These are phyloP conservation scores for Himalopsyche tibetana DNA, from an alignment of 2,888 invertebrate genomes.

Conservation along the genomic window DNA sequence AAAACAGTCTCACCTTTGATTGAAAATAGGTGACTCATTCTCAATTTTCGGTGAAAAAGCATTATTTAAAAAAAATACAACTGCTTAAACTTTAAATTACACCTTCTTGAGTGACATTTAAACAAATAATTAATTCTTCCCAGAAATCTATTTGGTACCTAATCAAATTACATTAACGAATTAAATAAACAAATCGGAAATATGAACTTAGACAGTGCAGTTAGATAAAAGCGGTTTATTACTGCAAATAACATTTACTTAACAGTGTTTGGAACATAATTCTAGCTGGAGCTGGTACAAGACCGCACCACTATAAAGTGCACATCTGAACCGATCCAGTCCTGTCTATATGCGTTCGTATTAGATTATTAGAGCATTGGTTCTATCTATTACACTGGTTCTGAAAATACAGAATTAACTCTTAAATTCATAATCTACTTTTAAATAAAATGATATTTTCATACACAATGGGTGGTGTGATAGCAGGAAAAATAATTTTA, in stretches of 20 bases:
- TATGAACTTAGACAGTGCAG: neutral
- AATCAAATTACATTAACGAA: slow-evolving; percentile 21
- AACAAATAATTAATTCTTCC: neutral
- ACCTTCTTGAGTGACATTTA: too few species aligned
- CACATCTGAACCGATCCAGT: slow-evolving; percentile 37
- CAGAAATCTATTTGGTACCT: neutral
- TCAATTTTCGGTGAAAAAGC: too few species aligned
- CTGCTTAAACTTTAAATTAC: too few species aligned
- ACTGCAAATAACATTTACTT: slow-evolving; percentile 46
- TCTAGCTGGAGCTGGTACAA: slow-evolving; percentile 6
- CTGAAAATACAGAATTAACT: neutral
- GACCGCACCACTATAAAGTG: slow-evolving; percentile 34
- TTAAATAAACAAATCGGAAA: neutral
- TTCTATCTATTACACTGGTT: neutral
- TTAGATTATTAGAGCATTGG: slow-evolving; percentile 50
- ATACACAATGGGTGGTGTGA: too few species aligned
- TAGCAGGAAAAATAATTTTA: too few species aligned
- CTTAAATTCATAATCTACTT: too few species aligned
- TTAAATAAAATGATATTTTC: too few species aligned
- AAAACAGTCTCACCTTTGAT: too few species aligned
- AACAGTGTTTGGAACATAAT: slow-evolving; percentile 41
- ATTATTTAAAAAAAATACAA: too few species aligned
- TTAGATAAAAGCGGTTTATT: slow-evolving; percentile 40
- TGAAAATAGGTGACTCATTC: too few species aligned
- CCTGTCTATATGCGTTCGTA: slow-evolving; percentile 36